Evolutionary conservation across 2,113 vertebrate species (phyloP), one percentile per base, ranked within the genome.

Genomic region (Pionites leucogaster): DNA sequence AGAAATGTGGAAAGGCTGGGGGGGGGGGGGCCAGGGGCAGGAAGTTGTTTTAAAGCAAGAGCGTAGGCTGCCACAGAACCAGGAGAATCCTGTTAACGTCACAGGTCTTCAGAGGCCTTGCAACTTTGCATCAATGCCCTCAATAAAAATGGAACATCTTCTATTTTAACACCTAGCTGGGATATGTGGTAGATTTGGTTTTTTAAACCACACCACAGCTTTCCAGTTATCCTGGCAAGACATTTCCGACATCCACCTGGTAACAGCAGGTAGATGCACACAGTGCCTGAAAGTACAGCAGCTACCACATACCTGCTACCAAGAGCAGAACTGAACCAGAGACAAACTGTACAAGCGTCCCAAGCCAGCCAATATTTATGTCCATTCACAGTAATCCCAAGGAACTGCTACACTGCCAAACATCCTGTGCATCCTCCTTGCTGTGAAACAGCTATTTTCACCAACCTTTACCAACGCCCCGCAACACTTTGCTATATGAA

Each of bases 401-500:
- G 37, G 35, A 88, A 70, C 15, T 15, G 17, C 29, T 29, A 47
- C 20, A 14, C 23, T 6, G 11, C 35, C 72, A 80, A 72, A 57
- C 6, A 59, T 4, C 25, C 67, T 11, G 23, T 5, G 18, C n/a
- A 22, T n/a, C 22, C 29, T 25, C 29, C 29, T 10, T 20, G 17
- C 31, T 6, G 1, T 25, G n/a, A 86, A 65, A 82, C 1, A 11
- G 41, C 15, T 2, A 55, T 35, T 35, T 65, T 18, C 82, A 74
- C 27, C 55, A 2, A 1, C 0, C 6, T 8, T 8, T 41, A 46
- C 22, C 41, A 42, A 13, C 2, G 37, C 77, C 77, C 35, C 33
- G 10, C 27, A 57, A 72, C 35, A 65, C 5, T 49, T 62, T 6
- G 53, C 70, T 9, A 9, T 1, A 13, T 0, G 3, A 23, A 29